Percentiles rank a stretch among this genome's conserved stretches.
phyloP scores from a whole-genome alignment of 2,797 vertebrate species.

The Leptatherina wallacei region DNA sequence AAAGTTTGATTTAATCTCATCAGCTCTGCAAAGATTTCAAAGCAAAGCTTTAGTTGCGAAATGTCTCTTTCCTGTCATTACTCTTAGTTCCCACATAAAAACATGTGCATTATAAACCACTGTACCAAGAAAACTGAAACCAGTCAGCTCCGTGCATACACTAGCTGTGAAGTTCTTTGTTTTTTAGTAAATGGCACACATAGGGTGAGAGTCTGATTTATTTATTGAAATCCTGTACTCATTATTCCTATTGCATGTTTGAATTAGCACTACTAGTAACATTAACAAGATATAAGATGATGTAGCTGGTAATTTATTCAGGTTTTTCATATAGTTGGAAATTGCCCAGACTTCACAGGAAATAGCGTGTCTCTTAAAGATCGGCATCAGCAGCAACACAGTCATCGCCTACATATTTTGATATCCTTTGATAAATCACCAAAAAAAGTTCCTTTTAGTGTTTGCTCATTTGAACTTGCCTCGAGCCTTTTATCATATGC shows the following conservation, averaged over 20 bases:
- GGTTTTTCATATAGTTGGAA: background rate
- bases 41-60: slow-evolving; percentile 1
- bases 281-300: background rate
- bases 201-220: background rate
- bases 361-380: background rate
- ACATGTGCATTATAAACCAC: too few species aligned
- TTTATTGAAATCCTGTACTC: background rate
- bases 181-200: slow-evolving; percentile 11
- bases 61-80: slow-evolving; percentile 32
- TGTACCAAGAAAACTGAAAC: slow-evolving; percentile 16
- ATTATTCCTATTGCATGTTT: background rate
- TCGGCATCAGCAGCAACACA: background rate
- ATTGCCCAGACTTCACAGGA: background rate
- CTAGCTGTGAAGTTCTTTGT: slow-evolving; percentile 3
- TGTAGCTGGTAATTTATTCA: background rate
- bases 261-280: background rate
- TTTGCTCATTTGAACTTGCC: background rate
- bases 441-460: background rate
- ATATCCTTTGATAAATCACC: background rate
- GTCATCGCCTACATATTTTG: background rate
- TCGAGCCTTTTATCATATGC: background rate
- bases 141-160: slow-evolving; percentile 35
- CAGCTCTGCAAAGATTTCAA: slow-evolving; percentile 19
- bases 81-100: slow-evolving; percentile 33
- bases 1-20: slow-evolving; percentile 15